Base-by-base conservation (phyloP, 2,113 vertebrate genomes). In the Catharus minimus region DNA sequence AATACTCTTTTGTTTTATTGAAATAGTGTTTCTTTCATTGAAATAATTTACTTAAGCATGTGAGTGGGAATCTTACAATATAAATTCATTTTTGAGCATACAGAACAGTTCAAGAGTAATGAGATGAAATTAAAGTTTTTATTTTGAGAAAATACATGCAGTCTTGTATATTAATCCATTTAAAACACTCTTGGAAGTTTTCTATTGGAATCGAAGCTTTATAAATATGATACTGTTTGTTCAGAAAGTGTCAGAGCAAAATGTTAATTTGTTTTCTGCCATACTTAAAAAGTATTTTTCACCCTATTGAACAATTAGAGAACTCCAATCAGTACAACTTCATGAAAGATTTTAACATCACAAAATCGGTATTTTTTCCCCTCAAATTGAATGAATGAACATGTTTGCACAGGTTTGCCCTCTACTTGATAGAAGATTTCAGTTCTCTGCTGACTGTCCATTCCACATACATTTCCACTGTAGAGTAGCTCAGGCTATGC, bases 301-400 rank as follows among this genome's bases (percentile, higher is more conserved):
- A 65, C 14, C 10, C 7, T 86, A 16, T 10, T 53, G 58, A 69
- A 62, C 16, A 58, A 36, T 43, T n/a, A 44, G 32, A 76, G 82
- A 64, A 14, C 23, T 0, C 11, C 15, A 55, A 38, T 5, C 5
- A 0, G 1, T 41, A 36, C n/a, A 60, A 9, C 14, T 71, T 78
- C 22, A 20, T 47, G 9, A 55, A 82, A 46, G 6, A 0, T 64
- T 78, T 86, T 61, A 67, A 11, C 41, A 68, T 33, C 28, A 55
- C 12, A 76, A 69, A 43, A 57, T 41, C 15, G 32, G 8, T 36
- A 24, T 46, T 32, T 44, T 61, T 83, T 28, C 3, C 26, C 22
- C 26, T 72, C 24, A 60, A 27, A 67, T 11, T 53, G 28, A 52
- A 22, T 23, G 15, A 30, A 58, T 47, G 28, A 80, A 39, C 20